Evolutionary conservation across 1,140 invertebrate species (phyloP).

Genomic region (Ladona fulva): DNA sequence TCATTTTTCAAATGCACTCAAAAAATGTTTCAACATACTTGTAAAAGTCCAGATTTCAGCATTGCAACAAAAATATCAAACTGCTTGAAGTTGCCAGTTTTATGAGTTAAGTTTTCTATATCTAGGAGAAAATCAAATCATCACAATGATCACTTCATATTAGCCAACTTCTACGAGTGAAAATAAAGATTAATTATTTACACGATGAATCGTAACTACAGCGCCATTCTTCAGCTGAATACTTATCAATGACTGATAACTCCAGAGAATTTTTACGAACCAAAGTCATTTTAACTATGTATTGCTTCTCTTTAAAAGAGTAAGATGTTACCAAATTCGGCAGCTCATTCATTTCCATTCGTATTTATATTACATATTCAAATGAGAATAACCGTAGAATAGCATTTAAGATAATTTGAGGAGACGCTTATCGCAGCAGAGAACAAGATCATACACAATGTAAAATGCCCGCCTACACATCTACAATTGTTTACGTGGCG

Average conservation of each 20-base stretch:
- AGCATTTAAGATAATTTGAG: too few species aligned
- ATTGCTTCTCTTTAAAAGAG: constrained; percentile 38
- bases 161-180: background rate
- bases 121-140: constrained; percentile 32
- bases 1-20: background rate
- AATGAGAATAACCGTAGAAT: too few species aligned
- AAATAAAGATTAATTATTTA: constrained; percentile 27
- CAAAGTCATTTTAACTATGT: constrained; percentile 37
- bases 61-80: constrained; percentile 43
- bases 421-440: too few species aligned
- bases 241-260: constrained; percentile 39
- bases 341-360: constrained; percentile 15
- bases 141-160: background rate
- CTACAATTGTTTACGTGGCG: too few species aligned
- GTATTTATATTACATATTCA: too few species aligned
- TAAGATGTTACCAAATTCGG: constrained; percentile 38
- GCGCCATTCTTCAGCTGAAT: constrained; percentile 42
- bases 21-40: constrained; percentile 30
- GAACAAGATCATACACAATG: too few species aligned
- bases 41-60: constrained; percentile 42
- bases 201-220: constrained; percentile 41
- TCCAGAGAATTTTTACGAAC: constrained; percentile 32
- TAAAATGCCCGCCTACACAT: too few species aligned
- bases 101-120: constrained; percentile 43
- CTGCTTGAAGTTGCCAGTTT: constrained; percentile 44